Conservation (phyloP, 2,113 vertebrate genomes). For the Ovis aries region DNA sequence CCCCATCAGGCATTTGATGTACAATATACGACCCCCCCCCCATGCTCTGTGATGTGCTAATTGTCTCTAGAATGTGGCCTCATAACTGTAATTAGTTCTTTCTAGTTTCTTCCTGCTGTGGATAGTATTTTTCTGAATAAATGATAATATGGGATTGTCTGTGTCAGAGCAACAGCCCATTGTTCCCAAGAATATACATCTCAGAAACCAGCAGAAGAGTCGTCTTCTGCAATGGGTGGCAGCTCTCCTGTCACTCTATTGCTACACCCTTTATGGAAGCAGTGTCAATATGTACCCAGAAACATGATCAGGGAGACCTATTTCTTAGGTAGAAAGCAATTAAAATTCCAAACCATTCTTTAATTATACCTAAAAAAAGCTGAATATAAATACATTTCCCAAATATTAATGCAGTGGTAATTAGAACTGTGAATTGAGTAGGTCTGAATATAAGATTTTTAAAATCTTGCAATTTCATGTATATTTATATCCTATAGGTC, state of each 20-base stretch:
- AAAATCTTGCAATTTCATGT: not conserved
- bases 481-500: not conserved
- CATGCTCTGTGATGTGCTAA: not conserved
- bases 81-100: conserved; percentile 54
- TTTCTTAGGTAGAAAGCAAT: not conserved
- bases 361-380: not conserved
- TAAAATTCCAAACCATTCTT: not conserved
- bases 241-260: not conserved
- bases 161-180: not conserved
- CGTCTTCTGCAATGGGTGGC: not conserved
- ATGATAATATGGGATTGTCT: conserved; percentile 15
- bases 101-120: conserved; percentile 7
- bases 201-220: not conserved
- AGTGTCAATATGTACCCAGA: not conserved
- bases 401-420: not conserved
- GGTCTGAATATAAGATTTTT: not conserved
- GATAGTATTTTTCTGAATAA: conserved; percentile 30
- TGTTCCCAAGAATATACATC: not conserved
- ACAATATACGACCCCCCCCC: not conserved
- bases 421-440: not conserved
- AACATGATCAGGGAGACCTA: not conserved
- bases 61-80: conserved; percentile 17
- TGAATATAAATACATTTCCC: not conserved
- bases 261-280: not conserved
- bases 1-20: conserved; percentile 48